These are phyloP conservation scores for Argyresthia albistria DNA, from an alignment of 2,888 invertebrate species.

Conservation along the genomic window DNA sequence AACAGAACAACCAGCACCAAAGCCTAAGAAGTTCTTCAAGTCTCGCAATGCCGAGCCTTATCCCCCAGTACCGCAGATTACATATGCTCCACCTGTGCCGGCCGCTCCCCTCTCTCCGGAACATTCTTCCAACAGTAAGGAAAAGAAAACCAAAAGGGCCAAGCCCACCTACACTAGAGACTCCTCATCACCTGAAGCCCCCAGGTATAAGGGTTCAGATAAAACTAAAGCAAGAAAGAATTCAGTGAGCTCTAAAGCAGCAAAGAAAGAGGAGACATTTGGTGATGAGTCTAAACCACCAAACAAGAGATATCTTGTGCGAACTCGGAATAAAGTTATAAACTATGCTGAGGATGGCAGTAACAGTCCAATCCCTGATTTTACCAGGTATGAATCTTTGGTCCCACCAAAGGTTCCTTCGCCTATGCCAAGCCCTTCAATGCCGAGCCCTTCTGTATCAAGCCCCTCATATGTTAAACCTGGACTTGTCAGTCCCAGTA, in stretches of 20 bases:
- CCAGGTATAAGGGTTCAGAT: slow-evolving; percentile 48
- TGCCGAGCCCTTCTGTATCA: slow-evolving; percentile 52
- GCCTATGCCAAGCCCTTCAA: slow-evolving; percentile 60
- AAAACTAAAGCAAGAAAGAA: slow-evolving; percentile 51
- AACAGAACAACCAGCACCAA: slow-evolving; percentile 71
- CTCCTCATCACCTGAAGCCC: slow-evolving; percentile 62
- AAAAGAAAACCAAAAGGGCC: slow-evolving; percentile 48
- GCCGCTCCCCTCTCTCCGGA: slow-evolving; percentile 60
- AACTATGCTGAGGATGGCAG: slow-evolving; percentile 77
- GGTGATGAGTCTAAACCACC: slow-evolving; percentile 57
- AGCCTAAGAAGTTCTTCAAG: slow-evolving; percentile 93
- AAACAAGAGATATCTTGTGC: slow-evolving; percentile 62
- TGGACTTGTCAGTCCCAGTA: slow-evolving; percentile 57
- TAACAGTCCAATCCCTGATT: slow-evolving; percentile 65
- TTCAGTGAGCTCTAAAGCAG: slow-evolving; percentile 52
- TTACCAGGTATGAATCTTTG: slow-evolving; percentile 43
- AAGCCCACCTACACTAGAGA: slow-evolving; percentile 52
- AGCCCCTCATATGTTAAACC: slow-evolving; percentile 47
- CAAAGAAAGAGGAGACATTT: slow-evolving; percentile 52
- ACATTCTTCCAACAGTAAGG: slow-evolving; percentile 49
- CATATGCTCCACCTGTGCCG: slow-evolving; percentile 61
- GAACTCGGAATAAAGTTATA: slow-evolving; percentile 73
- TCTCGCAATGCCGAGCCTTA: slow-evolving; percentile 81
- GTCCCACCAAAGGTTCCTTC: slow-evolving; percentile 38
- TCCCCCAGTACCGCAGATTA: slow-evolving; percentile 66